Evolutionary conservation across 37 sponge, comb jelly and placozoan species (phyloP), one percentile per base, ranked within the genome.

Genomic region (Oopsacas minuta): DNA sequence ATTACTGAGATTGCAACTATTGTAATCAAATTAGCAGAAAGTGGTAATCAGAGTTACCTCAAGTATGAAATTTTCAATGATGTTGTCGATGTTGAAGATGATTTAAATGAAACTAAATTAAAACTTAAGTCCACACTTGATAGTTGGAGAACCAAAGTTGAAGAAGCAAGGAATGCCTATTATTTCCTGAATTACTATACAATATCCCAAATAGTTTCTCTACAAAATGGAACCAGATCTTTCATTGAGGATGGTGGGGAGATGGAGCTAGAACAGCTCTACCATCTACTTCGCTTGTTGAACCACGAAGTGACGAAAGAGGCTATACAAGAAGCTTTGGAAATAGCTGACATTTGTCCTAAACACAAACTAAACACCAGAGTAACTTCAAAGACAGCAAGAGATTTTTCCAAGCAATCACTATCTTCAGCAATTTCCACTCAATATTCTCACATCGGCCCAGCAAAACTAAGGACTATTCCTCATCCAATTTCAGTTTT

Each of bases 151-250:
- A 5, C 7, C 22, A 61, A 61, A 32, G 75, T 61, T 61, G 75
- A 61, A n/a, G 75, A 61, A n/a, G 75, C 75, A 25, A 10, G 75
- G 75, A 61, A 61, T 5, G 22, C 5, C 1, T 12, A n/a, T n/a
- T 61, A 61, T n/a, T 61, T 61, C 30, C 75, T 61, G 22, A 61
- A 61, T 61, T 61, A 61, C 75, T 61, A 61, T n/a, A 61, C 75
- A 20, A 61, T 61, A 61, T 61, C 75, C 17, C 75, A 61, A 34
- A 61, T 61, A 25, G 75, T 61, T 3, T 61, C 22, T 10, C 22
- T 61, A 25, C 75, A 61, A 12, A 61, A 61, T 25, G 75, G 75
- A 61, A 61, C 28, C 22, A n/a, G 30, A 7, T 61, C 75, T 32
- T 61, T 61, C 22, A 61, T 61, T 61, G 75, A 61, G 22, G 30